Conservation (phyloP, 2,797 vertebrate genomes). For the Lateolabrax maculatus region DNA sequence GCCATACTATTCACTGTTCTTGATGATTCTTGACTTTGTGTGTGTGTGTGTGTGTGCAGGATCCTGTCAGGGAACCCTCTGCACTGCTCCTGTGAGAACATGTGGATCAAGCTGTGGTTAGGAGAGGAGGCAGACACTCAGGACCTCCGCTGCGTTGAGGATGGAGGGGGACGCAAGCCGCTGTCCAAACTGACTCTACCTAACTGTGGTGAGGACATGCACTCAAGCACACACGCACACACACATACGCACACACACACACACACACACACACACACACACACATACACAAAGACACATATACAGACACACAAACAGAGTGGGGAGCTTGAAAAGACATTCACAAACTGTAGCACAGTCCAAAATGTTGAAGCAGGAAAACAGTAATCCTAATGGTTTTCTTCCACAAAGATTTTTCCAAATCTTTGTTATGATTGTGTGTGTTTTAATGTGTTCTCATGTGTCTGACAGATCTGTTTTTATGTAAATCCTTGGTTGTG, state of each 20-base stretch:
- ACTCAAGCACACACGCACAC: slow-evolving; percentile 23
- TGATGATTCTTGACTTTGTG: slow-evolving; percentile 15
- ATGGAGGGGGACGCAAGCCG: slow-evolving; percentile 88
- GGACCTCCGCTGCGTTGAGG: slow-evolving; percentile 92
- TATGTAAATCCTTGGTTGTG: background rate
- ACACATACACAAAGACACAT: slow-evolving; percentile 16
- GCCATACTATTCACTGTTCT: slow-evolving; percentile 5
- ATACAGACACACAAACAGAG: slow-evolving; percentile 17
- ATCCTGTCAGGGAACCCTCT: slow-evolving; percentile 93
- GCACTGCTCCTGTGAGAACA: slow-evolving; percentile 95
- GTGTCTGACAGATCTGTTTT: slow-evolving; percentile 20
- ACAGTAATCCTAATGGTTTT: slow-evolving; percentile 36
- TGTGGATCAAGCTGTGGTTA: slow-evolving; percentile 96
- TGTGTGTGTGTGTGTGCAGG: slow-evolving; percentile 78
- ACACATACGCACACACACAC: slow-evolving; percentile 27
- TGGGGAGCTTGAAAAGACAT: slow-evolving; percentile 42
- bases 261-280: slow-evolving; percentile 21
- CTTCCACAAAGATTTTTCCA: slow-evolving; percentile 19
- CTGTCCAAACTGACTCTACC: slow-evolving; percentile 88
- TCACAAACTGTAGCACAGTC: slow-evolving; percentile 29
- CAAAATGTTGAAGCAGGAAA: slow-evolving; percentile 51
- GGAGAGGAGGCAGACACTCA: slow-evolving; percentile 90
- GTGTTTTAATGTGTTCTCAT: background rate
- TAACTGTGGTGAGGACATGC: slow-evolving; percentile 90
- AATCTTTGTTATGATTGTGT: slow-evolving; percentile 25